Percentiles rank a stretch among this genome's conserved stretches.
phyloP scores from a whole-genome alignment of 2,888 invertebrate species.

The Glaucopsyche alexis region DNA sequence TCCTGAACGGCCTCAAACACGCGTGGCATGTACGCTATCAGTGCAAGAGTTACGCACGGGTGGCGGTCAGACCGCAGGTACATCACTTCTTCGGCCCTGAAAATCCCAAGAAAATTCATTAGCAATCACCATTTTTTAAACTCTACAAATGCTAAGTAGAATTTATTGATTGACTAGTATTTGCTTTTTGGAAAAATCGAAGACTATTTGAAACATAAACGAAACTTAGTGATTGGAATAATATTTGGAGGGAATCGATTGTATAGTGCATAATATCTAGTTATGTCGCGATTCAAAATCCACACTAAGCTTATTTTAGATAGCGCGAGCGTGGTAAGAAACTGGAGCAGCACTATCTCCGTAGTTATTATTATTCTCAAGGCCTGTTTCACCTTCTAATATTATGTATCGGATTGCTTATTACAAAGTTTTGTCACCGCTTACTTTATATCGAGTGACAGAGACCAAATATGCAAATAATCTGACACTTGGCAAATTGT shows the following conservation, averaged over 20 bases:
- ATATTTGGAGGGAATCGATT: background rate
- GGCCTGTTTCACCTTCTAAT: background rate
- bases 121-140: background rate
- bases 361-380: background rate
- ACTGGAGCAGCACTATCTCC: background rate
- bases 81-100: conserved; percentile 88
- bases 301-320: no score
- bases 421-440: background rate
- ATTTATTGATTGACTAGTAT: no score
- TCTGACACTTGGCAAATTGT: no score
- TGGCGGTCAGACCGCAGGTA: conserved; percentile 86
- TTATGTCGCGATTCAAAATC: no score
- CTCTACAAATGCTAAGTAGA: no score
- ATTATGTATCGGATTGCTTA: no score
- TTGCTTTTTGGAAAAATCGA: no score
- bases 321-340: no score
- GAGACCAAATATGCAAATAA: no score
- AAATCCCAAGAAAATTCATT: conserved; percentile 35
- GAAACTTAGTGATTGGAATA: background rate
- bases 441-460: no score
- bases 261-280: no score
- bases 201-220: no score
- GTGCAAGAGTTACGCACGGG: conserved; percentile 88
- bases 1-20: conserved; percentile 91
- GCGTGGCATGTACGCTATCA: conserved; percentile 89